A percentile compares a stretch with the other conserved stretches of the same genome.
These are phyloP conservation scores for Anthophora plumipes DNA, from an alignment of 2,888 invertebrate genomes.

Conservation along the genomic window DNA sequence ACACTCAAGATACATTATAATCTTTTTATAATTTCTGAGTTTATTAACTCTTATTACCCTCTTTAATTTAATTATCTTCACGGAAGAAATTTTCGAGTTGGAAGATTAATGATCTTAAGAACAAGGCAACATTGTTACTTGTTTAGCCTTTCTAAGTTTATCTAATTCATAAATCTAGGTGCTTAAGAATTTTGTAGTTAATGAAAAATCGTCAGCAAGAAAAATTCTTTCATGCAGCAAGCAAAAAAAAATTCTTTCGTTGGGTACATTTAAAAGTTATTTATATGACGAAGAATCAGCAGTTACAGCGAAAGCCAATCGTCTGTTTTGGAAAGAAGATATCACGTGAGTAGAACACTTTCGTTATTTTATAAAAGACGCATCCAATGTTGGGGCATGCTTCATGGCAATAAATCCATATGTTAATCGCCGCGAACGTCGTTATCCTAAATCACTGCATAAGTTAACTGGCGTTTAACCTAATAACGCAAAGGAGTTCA, in stretches of 20 bases:
- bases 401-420: conserved; percentile 47
- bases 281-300: neutral
- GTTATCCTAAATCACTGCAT: conserved; percentile 48
- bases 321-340: conserved; percentile 14
- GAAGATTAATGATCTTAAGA: neutral
- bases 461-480: conserved; percentile 52
- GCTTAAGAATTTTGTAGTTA: neutral
- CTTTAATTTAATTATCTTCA: neutral
- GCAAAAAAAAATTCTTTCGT: neutral
- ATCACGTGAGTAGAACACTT: conserved; percentile 8
- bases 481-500: conserved; percentile 32
- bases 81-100: neutral
- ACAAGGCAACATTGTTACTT: neutral
- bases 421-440: conserved; percentile 52
- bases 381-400: conserved; percentile 23
- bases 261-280: neutral
- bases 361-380: neutral
- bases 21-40: neutral
- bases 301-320: neutral
- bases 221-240: too few species aligned
- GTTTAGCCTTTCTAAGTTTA: neutral
- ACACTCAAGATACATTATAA: too few species aligned
- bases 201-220: neutral
- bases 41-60: neutral
- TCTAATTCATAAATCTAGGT: neutral